Evolutionary conservation across 2,888 invertebrate genomes (phyloP).

Genomic region (Biston stratarius): DNA sequence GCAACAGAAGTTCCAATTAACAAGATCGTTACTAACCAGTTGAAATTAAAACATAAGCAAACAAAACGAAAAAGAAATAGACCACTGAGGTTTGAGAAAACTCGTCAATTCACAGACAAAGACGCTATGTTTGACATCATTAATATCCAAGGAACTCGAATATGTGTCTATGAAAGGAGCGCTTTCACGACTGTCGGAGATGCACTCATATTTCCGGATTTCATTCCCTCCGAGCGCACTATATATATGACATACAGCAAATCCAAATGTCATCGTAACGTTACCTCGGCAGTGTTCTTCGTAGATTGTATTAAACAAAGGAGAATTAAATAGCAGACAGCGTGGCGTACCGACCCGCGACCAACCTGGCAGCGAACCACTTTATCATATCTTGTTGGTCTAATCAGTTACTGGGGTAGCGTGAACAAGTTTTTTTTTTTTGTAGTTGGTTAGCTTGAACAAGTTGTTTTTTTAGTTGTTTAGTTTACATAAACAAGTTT

Average conservation of each 20-base stretch:
- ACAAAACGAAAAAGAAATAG: constrained; percentile 46
- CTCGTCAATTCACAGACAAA: constrained; percentile 66
- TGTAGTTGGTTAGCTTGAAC: neutral
- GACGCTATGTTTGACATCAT: constrained; percentile 62
- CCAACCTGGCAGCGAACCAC: constrained; percentile 63
- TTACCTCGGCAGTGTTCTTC: constrained; percentile 66
- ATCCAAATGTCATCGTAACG: constrained; percentile 73
- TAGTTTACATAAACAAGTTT: neutral
- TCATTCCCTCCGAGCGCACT: constrained; percentile 61
- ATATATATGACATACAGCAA: constrained; percentile 51
- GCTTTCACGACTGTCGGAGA: constrained; percentile 54
- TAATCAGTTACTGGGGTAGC: constrained; percentile 26
- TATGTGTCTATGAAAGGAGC: constrained; percentile 53
- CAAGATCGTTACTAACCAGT: neutral
- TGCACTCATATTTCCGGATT: constrained; percentile 73
- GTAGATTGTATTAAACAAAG: constrained; percentile 77
- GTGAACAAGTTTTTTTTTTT: neutral
- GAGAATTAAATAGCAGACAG: constrained; percentile 74
- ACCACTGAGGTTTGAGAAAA: constrained; percentile 43
- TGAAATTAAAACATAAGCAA: neutral
- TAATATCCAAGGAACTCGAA: constrained; percentile 63
- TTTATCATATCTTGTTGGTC: constrained; percentile 57
- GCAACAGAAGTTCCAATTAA: neutral
- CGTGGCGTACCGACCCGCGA: constrained; percentile 68
- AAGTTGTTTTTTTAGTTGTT: neutral